Evolutionary conservation across 2,797 vertebrate species (phyloP).

Genomic region (Epinephelus coioides): DNA sequence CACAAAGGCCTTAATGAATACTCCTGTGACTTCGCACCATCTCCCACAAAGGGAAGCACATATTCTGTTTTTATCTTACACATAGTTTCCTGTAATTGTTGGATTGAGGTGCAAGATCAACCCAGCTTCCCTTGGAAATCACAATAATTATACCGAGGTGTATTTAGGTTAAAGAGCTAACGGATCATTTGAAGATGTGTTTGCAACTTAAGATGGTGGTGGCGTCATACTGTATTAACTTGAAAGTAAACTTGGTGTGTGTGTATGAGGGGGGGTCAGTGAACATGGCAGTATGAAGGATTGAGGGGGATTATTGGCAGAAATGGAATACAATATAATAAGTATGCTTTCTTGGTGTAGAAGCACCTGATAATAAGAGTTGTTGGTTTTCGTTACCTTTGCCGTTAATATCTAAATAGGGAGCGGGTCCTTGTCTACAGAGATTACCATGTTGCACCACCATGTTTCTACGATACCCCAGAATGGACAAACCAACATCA

Average conservation of each 20-base stretch:
- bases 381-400: too few species aligned
- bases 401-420: too few species aligned
- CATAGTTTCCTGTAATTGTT: slow-evolving; percentile 82
- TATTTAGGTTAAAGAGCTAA: slow-evolving; percentile 63
- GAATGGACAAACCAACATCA: too few species aligned
- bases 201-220: slow-evolving; percentile 25
- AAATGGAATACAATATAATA: too few species aligned
- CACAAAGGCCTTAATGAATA: slow-evolving; percentile 87
- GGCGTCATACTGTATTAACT: slow-evolving; percentile 7
- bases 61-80: slow-evolving; percentile 79
- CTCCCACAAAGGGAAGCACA: slow-evolving; percentile 77
- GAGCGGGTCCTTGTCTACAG: too few species aligned
- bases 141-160: slow-evolving; percentile 62
- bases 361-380: too few species aligned
- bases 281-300: neutral
- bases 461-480: too few species aligned
- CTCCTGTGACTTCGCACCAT: slow-evolving; percentile 84
- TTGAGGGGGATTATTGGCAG: too few species aligned
- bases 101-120: slow-evolving; percentile 73
- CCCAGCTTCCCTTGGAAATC: slow-evolving; percentile 61
- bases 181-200: slow-evolving; percentile 49
- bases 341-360: too few species aligned
- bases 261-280: neutral
- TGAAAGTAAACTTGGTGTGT: neutral
- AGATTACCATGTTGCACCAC: too few species aligned